Percentiles rank a stretch among this genome's conserved stretches.
These are phyloP conservation scores for Callocephalon fimbriatum DNA, from an alignment of 2,113 vertebrate species.

Conservation along the genomic window DNA sequence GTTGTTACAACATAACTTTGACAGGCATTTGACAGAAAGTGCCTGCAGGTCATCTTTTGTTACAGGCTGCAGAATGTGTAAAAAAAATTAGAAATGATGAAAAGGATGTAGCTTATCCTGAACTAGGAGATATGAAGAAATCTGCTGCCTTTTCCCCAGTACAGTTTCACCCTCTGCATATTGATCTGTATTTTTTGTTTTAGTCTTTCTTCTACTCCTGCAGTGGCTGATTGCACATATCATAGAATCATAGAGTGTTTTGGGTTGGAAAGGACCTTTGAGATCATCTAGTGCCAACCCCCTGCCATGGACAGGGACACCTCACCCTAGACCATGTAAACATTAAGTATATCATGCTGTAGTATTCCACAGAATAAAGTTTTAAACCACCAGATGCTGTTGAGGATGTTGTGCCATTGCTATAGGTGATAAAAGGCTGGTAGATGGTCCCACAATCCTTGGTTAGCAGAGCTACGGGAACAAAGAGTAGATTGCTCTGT, in stretches of 20 bases:
- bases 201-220: not conserved
- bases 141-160: not conserved
- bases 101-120: not conserved
- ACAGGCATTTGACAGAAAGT: conserved; percentile 53
- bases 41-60: conserved; percentile 40
- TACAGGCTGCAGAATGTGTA: conserved; percentile 24
- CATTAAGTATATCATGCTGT: not conserved
- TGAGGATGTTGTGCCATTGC: not conserved
- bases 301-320: not conserved
- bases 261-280: not conserved
- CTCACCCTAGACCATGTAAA: not conserved
- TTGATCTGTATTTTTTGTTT: conserved; percentile 2
- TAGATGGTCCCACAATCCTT: not conserved
- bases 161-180: not conserved
- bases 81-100: conserved; percentile 15
- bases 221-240: not conserved
- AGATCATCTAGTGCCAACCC: not conserved
- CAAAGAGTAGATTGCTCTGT: not conserved
- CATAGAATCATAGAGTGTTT: not conserved
- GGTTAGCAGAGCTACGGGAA: not conserved
- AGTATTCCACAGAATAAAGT: not conserved
- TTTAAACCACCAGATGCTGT: not conserved
- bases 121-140: not conserved
- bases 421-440: not conserved
- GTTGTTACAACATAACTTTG: not conserved